Evolutionary conservation across 2,797 vertebrate genomes (phyloP).

Genomic region (Halcyon smyrnensis): DNA sequence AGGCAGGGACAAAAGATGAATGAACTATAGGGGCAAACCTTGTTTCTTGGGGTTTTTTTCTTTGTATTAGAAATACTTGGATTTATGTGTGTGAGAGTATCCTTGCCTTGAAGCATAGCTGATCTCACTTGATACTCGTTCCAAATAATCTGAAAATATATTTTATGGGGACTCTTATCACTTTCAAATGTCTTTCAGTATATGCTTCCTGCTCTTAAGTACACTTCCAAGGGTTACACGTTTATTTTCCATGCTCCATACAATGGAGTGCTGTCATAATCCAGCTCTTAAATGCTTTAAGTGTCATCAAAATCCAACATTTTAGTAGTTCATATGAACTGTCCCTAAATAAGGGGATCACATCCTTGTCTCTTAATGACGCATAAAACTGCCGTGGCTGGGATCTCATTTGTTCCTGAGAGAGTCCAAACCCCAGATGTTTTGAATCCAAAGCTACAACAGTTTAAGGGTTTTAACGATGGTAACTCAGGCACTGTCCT

Average conservation of each 20-base stretch:
- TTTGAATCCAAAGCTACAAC: background rate
- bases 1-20: background rate
- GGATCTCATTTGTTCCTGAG: background rate
- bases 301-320: background rate
- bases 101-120: background rate
- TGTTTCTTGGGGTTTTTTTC: background rate
- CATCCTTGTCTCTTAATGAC: background rate
- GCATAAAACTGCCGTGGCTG: background rate
- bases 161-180: background rate
- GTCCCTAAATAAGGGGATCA: background rate
- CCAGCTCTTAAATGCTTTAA: background rate
- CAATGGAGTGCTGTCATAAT: background rate
- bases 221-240: background rate
- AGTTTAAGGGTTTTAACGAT: background rate
- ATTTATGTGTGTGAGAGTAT: background rate
- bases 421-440: background rate
- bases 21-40: background rate
- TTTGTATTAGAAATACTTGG: background rate
- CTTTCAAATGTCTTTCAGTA: background rate
- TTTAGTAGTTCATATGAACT: background rate
- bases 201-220: background rate
- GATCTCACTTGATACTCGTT: background rate
- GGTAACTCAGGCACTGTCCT: background rate
- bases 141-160: background rate
- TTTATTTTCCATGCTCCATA: background rate